Conservation (phyloP, 2,888 invertebrate genomes). For the Trachelus troglodyta region DNA sequence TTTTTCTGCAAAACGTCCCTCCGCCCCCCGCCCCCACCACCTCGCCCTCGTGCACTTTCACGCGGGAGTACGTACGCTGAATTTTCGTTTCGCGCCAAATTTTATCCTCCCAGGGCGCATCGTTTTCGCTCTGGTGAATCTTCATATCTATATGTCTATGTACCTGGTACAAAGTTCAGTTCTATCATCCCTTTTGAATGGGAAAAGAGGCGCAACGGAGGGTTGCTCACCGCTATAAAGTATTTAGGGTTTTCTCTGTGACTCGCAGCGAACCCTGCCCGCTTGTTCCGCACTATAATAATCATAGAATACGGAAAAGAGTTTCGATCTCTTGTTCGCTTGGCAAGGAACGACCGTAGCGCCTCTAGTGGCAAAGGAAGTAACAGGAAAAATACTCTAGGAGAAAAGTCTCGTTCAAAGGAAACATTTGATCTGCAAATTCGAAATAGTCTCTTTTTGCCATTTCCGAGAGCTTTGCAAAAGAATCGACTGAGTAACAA, state of each 20-base stretch:
- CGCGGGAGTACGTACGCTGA: too few relatives aligned
- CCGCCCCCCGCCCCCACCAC: too few relatives aligned
- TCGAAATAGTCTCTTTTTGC: not conserved
- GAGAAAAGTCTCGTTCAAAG: not conserved
- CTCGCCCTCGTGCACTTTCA: not conserved
- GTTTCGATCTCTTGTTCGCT: conserved; percentile 13
- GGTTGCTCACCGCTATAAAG: conserved; percentile 3
- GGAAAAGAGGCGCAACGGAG: not conserved
- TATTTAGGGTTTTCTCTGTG: conserved; percentile 12
- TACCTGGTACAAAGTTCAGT: not conserved
- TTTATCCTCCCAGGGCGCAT: not conserved
- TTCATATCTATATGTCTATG: not conserved
- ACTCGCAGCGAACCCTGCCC: not conserved
- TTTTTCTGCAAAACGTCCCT: not conserved
- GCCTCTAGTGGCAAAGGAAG: not conserved
- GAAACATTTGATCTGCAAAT: not conserved
- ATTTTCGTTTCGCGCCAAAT: not conserved
- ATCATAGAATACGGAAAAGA: conserved; percentile 19
- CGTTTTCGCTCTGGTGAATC: not conserved
- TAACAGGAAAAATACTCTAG: not conserved
- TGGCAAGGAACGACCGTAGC: not conserved
- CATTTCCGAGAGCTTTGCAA: not conserved
- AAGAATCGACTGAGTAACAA: not conserved
- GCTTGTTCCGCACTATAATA: conserved; percentile 16
- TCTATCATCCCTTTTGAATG: not conserved